Percentiles rank a stretch among this genome's conserved stretches.
Evolutionary conservation across 2,797 vertebrate genomes (phyloP).

Genomic region (Etheostoma nigrum): DNA sequence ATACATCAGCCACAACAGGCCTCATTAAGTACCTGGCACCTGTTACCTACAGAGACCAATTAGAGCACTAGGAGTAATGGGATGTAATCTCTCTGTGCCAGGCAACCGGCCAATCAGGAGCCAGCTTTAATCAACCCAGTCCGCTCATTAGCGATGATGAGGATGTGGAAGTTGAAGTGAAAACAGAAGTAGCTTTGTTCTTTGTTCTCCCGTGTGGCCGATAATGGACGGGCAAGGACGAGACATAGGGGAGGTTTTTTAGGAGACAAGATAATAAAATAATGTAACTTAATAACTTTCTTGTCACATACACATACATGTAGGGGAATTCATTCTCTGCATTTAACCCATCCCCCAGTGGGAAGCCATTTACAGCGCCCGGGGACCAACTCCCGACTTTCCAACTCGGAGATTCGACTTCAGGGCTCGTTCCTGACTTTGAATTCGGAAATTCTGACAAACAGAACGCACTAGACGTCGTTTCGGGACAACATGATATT

Average conservation of each 20-base stretch:
- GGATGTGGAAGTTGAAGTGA: conserved; percentile 11
- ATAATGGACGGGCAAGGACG: background rate
- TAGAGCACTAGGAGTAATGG: conserved; percentile 66
- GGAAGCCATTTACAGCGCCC: too few species aligned
- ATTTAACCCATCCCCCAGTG: too few species aligned
- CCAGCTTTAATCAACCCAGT: conserved; percentile 31
- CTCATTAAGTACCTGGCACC: conserved; percentile 82
- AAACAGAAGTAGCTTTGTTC: conserved; percentile 11
- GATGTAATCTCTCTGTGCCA: conserved; percentile 70
- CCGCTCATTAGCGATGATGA: conserved; percentile 39
- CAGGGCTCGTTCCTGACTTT: too few species aligned
- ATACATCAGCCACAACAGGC: conserved; percentile 80
- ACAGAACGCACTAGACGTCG: too few species aligned
- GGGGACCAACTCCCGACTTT: too few species aligned
- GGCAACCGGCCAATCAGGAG: conserved; percentile 61
- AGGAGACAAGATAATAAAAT: background rate
- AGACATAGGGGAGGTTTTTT: too few species aligned
- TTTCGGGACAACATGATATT: too few species aligned
- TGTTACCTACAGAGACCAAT: conserved; percentile 79
- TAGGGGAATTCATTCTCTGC: too few species aligned
- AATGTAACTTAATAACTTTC: background rate
- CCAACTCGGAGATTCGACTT: too few species aligned
- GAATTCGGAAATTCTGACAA: too few species aligned
- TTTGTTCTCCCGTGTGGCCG: background rate
- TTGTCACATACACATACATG: too few species aligned